Evolutionary conservation across 2,888 invertebrate genomes (phyloP).

Genomic region (Nysson spinosus): DNA sequence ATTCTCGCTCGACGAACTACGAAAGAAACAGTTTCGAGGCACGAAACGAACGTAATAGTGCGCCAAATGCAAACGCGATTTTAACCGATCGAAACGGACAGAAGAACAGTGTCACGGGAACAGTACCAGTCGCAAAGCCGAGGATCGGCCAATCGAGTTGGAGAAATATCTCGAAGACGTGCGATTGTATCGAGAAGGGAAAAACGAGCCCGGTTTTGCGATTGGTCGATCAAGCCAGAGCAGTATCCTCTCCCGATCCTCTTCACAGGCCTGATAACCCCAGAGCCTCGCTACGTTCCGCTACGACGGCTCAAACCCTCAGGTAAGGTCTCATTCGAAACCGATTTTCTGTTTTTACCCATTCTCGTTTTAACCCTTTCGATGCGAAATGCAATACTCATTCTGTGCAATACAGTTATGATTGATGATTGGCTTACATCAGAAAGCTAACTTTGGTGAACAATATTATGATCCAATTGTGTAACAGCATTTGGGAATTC

Average conservation of each 20-base stretch:
- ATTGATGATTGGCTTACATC: too few species aligned
- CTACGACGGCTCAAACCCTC: slow-evolving; percentile 72
- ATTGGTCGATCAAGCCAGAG: slow-evolving; percentile 74
- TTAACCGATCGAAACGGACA: slow-evolving; percentile 25
- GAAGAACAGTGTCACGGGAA: slow-evolving; percentile 10
- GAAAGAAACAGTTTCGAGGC: slow-evolving; percentile 50
- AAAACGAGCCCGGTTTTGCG: slow-evolving; percentile 71
- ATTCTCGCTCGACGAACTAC: slow-evolving; percentile 51
- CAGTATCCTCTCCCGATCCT: slow-evolving; percentile 78
- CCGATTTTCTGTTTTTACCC: slow-evolving; percentile 31
- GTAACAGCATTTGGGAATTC: too few species aligned
- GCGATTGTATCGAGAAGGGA: slow-evolving; percentile 72
- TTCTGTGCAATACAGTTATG: too few species aligned
- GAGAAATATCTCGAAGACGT: slow-evolving; percentile 72
- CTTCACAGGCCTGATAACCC: slow-evolving; percentile 76
- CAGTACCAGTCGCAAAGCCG: slow-evolving; percentile 51
- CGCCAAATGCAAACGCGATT: neutral
- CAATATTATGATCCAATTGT: too few species aligned
- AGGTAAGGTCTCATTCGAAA: slow-evolving; percentile 72
- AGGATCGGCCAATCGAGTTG: slow-evolving; percentile 68
- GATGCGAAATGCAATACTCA: too few species aligned
- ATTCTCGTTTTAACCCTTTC: neutral
- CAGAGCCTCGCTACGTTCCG: slow-evolving; percentile 73
- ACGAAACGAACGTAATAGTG: slow-evolving; percentile 40
- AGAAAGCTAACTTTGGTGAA: too few species aligned